Conservation (phyloP, 2,113 vertebrate species). For the Podarcis cretensis region DNA sequence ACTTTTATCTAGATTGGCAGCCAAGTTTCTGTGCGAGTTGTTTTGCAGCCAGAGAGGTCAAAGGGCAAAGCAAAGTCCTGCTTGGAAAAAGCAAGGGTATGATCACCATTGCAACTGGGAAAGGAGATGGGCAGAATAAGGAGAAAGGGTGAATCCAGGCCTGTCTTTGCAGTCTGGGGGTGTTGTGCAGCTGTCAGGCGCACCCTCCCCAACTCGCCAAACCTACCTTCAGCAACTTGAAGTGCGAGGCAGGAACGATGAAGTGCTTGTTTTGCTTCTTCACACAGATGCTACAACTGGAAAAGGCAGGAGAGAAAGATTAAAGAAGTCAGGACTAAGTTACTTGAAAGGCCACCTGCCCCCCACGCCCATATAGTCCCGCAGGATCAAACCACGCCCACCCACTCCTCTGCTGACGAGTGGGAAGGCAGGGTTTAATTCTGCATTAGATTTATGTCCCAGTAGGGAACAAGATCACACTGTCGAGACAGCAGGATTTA, state of each 20-base stretch:
- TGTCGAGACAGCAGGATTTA: too few species aligned
- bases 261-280: conserved; percentile 97
- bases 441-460: too few species aligned
- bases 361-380: neutral
- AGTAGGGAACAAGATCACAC: too few species aligned
- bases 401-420: too few species aligned
- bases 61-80: neutral
- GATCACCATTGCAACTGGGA: neutral
- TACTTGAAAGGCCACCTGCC: neutral
- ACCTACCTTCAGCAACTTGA: conserved; percentile 90
- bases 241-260: conserved; percentile 87
- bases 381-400: too few species aligned
- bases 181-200: too few species aligned
- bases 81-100: neutral
- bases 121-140: neutral
- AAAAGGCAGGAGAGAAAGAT: conserved; percentile 4
- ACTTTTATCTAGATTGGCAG: neutral
- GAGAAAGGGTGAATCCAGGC: neutral
- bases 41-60: neutral
- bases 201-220: conserved; percentile 10
- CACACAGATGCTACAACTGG: conserved; percentile 94
- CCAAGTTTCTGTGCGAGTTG: neutral
- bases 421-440: too few species aligned
- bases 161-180: neutral
- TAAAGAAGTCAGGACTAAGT: neutral